phyloP scores from a whole-genome alignment of 2,797 vertebrate genomes.

The Thunnus albacares region DNA sequence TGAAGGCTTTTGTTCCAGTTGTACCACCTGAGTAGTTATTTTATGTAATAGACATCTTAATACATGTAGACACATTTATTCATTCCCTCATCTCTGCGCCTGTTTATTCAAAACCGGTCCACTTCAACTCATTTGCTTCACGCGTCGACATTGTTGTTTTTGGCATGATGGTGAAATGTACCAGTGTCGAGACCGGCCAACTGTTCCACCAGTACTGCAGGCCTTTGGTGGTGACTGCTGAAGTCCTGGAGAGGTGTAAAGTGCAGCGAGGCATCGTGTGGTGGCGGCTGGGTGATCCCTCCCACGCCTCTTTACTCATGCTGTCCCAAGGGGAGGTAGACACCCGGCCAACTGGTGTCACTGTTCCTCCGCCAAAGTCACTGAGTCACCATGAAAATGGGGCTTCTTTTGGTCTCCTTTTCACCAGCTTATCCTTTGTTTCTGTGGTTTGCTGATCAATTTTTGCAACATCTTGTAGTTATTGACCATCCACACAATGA shows the following conservation, averaged over 20 bases:
- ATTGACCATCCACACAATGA: not conserved
- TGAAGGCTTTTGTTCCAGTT: not conserved
- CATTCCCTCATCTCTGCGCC: not conserved
- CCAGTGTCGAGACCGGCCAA: slow-evolving; percentile 64
- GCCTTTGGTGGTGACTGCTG: slow-evolving; percentile 59
- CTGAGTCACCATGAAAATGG: slow-evolving; percentile 66
- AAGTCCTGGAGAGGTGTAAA: slow-evolving; percentile 76
- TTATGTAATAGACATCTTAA: not conserved
- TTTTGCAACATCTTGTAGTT: slow-evolving; percentile 15
- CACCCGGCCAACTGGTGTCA: slow-evolving; percentile 78
- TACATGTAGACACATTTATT: not conserved
- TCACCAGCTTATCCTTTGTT: slow-evolving; percentile 38
- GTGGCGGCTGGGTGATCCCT: slow-evolving; percentile 69
- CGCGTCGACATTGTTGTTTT: slow-evolving; percentile 36
- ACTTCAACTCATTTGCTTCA: slow-evolving; percentile 30
- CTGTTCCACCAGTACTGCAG: slow-evolving; percentile 69
- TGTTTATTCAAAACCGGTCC: slow-evolving; percentile 21
- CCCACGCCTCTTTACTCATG: slow-evolving; percentile 78
- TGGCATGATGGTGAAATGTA: slow-evolving; percentile 44
- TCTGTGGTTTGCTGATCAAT: slow-evolving; percentile 22
- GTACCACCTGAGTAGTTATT: not conserved
- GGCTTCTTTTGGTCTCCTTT: slow-evolving; percentile 29
- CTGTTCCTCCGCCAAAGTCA: slow-evolving; percentile 59
- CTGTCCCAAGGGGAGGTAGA: slow-evolving; percentile 76
- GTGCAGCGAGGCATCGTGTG: slow-evolving; percentile 75